A percentile compares a stretch with the other conserved stretches of the same genome.
Conservation (phyloP, 2,797 vertebrate genomes). For the Parotocinclus haroldoi region DNA sequence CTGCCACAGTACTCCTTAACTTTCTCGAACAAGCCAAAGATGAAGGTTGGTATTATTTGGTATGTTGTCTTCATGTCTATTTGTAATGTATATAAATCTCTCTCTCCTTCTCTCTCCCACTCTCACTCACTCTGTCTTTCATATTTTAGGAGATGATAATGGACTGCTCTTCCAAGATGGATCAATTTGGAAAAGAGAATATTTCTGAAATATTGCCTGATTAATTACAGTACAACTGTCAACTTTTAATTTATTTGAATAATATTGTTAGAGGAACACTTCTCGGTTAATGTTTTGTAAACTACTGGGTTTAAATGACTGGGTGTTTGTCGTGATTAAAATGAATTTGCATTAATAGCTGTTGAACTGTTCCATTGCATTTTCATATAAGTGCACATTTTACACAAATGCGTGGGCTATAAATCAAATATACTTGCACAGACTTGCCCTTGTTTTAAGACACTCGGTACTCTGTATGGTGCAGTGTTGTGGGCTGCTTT, state of each 20-base stretch:
- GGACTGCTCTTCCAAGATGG: conserved; percentile 70
- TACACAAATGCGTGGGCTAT: background rate
- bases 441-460: too few relatives aligned
- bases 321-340: conserved; percentile 60
- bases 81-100: too few relatives aligned
- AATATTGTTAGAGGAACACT: conserved; percentile 32
- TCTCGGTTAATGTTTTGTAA: conserved; percentile 29
- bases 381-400: background rate
- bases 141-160: conserved; percentile 60
- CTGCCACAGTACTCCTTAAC: conserved; percentile 74
- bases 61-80: background rate
- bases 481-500: conserved; percentile 28
- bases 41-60: conserved; percentile 64
- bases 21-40: conserved; percentile 75
- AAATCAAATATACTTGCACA: too few relatives aligned
- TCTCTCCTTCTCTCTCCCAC: too few relatives aligned
- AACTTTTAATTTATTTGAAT: conserved; percentile 29
- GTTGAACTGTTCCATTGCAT: conserved; percentile 7
- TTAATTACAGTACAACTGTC: conserved; percentile 47
- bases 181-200: conserved; percentile 72
- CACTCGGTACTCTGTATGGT: too few relatives aligned
- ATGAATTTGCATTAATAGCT: conserved; percentile 56
- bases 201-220: conserved; percentile 58
- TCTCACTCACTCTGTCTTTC: background rate
- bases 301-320: conserved; percentile 11